Evolutionary conservation across 2,113 vertebrate genomes (phyloP).

Genomic region (Psittacus erithacus): DNA sequence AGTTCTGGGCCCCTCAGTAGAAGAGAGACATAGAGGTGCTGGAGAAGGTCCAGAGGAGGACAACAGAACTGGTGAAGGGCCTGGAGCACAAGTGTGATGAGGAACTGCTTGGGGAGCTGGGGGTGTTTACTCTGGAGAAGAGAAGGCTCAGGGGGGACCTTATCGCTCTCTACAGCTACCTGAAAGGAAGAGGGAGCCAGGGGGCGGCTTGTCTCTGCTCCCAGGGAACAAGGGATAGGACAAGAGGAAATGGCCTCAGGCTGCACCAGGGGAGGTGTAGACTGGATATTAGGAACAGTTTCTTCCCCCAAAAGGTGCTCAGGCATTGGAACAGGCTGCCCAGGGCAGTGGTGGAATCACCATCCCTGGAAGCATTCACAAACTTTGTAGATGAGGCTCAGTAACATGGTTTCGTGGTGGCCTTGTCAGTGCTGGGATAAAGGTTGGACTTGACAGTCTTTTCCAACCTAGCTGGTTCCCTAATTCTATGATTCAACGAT

Average conservation of each 20-base stretch:
- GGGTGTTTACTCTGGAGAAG: neutral
- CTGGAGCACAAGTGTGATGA: neutral
- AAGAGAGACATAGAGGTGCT: neutral
- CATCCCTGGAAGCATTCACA: neutral
- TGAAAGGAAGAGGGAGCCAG: neutral
- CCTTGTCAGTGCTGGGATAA: neutral
- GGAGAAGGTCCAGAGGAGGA: neutral
- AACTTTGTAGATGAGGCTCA: neutral
- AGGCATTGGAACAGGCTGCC: neutral
- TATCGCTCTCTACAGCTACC: neutral
- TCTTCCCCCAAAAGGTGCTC: neutral
- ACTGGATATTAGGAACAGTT: neutral
- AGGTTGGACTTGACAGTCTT: neutral
- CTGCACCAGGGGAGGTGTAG: neutral
- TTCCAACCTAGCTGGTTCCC: neutral
- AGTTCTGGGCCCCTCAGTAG: neutral
- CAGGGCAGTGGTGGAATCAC: neutral
- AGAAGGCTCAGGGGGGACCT: neutral
- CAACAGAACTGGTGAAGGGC: neutral
- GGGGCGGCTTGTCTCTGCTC: neutral
- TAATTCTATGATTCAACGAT: neutral
- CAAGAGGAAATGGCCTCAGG: neutral
- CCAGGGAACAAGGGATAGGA: neutral
- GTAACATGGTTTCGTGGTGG: neutral
- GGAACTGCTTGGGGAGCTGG: neutral